These are phyloP conservation scores for Aurelia sp. DNA, from an alignment of 30 jellyfish, hydroid and myxozoan genomes.

Conservation along the genomic window DNA sequence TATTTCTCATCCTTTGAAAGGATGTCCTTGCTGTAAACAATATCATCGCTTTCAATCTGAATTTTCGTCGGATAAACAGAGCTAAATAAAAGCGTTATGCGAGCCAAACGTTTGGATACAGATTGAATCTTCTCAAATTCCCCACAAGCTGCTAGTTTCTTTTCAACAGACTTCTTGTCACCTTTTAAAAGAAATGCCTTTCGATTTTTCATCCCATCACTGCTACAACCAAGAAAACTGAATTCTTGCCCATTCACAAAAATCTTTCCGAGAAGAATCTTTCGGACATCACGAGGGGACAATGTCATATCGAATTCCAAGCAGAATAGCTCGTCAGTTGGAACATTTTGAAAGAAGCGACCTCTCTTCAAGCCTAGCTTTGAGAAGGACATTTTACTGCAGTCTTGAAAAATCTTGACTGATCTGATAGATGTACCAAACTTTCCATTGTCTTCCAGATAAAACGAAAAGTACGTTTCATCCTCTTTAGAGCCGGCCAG, in stretches of 20 bases:
- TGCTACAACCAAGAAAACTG: constrained; percentile 42
- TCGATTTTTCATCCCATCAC: constrained; percentile 5
- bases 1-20: constrained; percentile 6
- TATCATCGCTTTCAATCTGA: background rate
- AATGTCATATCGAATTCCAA: constrained; percentile 11
- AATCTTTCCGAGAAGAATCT: constrained; percentile 22
- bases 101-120: constrained; percentile 38
- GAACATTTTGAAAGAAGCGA: background rate
- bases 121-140: constrained; percentile 27
- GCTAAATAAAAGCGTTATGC: constrained; percentile 36
- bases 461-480: constrained; percentile 11
- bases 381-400: background rate
- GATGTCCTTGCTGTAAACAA: background rate
- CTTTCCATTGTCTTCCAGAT: background rate
- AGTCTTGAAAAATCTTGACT: constrained; percentile 23
- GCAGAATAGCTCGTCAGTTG: background rate
- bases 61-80: constrained; percentile 21
- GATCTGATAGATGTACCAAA: background rate
- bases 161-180: background rate
- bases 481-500: background rate
- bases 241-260: constrained; percentile 12
- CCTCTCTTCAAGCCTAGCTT: background rate
- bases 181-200: constrained; percentile 35
- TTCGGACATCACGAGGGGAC: constrained; percentile 29
- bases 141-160: constrained; percentile 7